Evolutionary conservation across 2,113 vertebrate genomes (phyloP), one percentile per base, ranked within the genome.

Genomic region (Phycodurus eques): DNA sequence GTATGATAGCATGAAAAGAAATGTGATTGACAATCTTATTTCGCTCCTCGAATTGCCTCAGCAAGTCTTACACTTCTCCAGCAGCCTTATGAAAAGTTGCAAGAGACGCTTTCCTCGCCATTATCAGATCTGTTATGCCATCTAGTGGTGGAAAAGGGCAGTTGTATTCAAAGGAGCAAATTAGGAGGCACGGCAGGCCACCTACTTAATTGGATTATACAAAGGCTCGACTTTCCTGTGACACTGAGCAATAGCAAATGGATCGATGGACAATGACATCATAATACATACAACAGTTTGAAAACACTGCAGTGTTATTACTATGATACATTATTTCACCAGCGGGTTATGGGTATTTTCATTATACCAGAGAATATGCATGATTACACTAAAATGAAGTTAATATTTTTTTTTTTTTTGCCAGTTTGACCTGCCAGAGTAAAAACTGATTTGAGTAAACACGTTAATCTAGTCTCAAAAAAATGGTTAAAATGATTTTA

Each of bases 131-230:
- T 76, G 74, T 87, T 60, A 84, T 87, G 84, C 86, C 31, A 63
- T 82, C 89, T 76, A 80, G 81, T 77, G 91, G 85, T 67, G 15
- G 54, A 22, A 0, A 79, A 81, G 12, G 56, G 54, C 72, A 75
- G 9, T 35, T 1, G 0, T 10, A 2, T 4, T 0, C 1, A 20
- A 11, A 12, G 5, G 15, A 1, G 1, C 1, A 6, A 9, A 7
- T 67, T 19, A 1, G 12, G 39, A 11, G 12, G 31, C 31, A 46
- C 15, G 49, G 14, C 1, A 57, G 56, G 22, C 33, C 31, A 19
- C 2, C 35, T 1, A n/a, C 35, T 39, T 27, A 4, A 5, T 59
- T 42, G 11, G 13, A 12, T 20, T 11, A 43, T 64, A 19, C 62
- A 44, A 44, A 64, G 13, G 42, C 22, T 47, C 43, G 2, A 66